Evolutionary conservation across 2,888 invertebrate genomes (phyloP), one percentile per base, ranked within the genome.

Genomic region (Serripes groenlandicus): DNA sequence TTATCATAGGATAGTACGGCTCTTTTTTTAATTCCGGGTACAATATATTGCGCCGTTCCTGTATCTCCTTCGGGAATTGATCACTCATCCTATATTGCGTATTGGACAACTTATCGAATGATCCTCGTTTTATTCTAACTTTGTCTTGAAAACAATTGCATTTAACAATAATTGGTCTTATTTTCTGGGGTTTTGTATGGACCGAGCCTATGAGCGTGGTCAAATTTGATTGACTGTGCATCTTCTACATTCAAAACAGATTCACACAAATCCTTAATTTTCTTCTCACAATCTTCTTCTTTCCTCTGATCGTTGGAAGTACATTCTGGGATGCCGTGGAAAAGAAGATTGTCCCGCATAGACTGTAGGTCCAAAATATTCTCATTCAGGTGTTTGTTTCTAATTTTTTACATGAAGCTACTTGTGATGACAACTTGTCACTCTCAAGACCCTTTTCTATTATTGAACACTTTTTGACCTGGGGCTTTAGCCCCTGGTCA

Each of bases 131-230:
- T 4, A 64, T n/a, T 11, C 35, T 11, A 21, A 35, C 18, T n/a
- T 64, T 64, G n/a, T 64, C 64, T 28, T 64, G 64, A n/a, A 35
- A 64, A 28, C n/a, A 64, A n/a, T 35, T 34, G 23, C 18, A 64
- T 23, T 35, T 64, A 3, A 35, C 64, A 11, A 64, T 15, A 11
- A 42, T 42, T 42, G 42, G 15, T 11, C 64, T 32, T 18, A n/a
- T 35, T 34, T 32, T 34, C 11, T 64, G 34, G n/a, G 11, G n/a
- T n/a, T 64, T 64, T 64, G 35, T 35, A 64, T 7, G 18, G 64
- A 21, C 64, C 64, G 32, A 64, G 15, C 35, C 64, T 32, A 30
- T 64, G 64, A n/a, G 64, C 34, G 18, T 35, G 64, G n/a, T 64
- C 64, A 21, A 32, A n/a, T 64, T 64, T 64, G 35, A 64, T 64